Base-by-base conservation (phyloP, 2,797 vertebrate species). In the Allobates femoralis region DNA sequence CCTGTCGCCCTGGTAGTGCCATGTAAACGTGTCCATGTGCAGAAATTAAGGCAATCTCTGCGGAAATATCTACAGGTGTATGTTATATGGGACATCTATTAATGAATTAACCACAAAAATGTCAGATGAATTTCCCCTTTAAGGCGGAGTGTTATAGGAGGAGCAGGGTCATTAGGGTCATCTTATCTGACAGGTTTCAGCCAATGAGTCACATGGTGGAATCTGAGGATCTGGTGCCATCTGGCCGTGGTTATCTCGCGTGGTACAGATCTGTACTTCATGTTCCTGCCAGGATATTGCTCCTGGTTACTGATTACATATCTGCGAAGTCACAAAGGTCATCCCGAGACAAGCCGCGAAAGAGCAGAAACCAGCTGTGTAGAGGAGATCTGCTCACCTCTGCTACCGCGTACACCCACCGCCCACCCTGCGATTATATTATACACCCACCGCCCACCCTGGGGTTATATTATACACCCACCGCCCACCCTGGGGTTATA, bases 181-280 rank as follows among this genome's bases (percentile, higher is more conserved):
- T 14, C 7, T 4, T 28, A 80, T 62, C 78, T 23, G 5, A 19
- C 50, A 28, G 21, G 34, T 41, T 76, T 37, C 28, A 53, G 85
- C 75, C 69, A 81, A 81, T 86, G 10, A 81, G 56, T 86, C 73
- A 86, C 78, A 8, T 7, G n/a, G 26, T 15, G 15, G 19, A 37
- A 26, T 3, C 2, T 19, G 3, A 4, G 32, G 28, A 23, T n/a
- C 51, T 5, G 30, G 18, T 56, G 30, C 64, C 62, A 81, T 67
- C 64, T 66, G 80, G 66, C 30, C 19, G 30, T 4, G 32, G 21
- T 53, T 11, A 15, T 30, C 14, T 34, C 8, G 28, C 5, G 53
- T 74, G 37, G 16, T 37, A 51, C 30, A 58, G 1, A 71, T 7
- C n/a, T 53, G 62, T 60, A 50, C 80, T 16, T 19, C 3, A 30